Base-by-base conservation (phyloP, 2,113 vertebrate genomes). In the Hippocampus abdominalis region DNA sequence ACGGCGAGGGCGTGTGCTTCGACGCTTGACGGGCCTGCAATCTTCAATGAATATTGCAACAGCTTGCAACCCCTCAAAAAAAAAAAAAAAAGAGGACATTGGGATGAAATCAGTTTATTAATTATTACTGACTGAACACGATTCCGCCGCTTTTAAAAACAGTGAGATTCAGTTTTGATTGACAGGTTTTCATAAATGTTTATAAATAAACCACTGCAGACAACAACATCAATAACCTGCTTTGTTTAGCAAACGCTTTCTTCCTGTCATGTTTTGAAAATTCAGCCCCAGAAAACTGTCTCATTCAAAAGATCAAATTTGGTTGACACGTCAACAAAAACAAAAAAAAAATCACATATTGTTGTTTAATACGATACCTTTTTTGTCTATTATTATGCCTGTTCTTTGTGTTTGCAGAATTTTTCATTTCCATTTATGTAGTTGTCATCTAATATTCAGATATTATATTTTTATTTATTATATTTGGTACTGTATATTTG, bases 41-140 rank as follows among this genome's bases (percentile, higher is more conserved):
- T 46, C 60, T n/a, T 18, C 20, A 29, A 62, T 65, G 27, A 53
- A 68, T 36, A 48, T 65, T 69, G 27, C 53, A n/a, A 20, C 27
- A 9, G 23, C 4, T 29, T 25, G 27, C 64, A 72, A 75, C 39
- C 42, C 25, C 57, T 1, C n/a, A 4, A 1, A 16, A 44, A 64
- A 64, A 40, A 2, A 29, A n/a, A n/a, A n/a, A n/a, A n/a, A n/a
- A n/a, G n/a, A 61, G 3, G 20, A 18, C 23, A 25, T 1, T 44
- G 40, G 62, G 21, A 64, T 44, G 63, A 44, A 23, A 27, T 25
- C n/a, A 3, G 13, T 46, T 46, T 64, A 64, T 44, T 15, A 40
- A 25, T 25, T 25, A 44, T 64, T 44, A 44, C 62, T 25, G 40
- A 13, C n/a, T 40, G 20, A 39, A 42, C 21, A 42, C 21, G 23